Base-by-base conservation (phyloP, 2,113 vertebrate genomes). In the Pseudorectes ferrugineus region DNA sequence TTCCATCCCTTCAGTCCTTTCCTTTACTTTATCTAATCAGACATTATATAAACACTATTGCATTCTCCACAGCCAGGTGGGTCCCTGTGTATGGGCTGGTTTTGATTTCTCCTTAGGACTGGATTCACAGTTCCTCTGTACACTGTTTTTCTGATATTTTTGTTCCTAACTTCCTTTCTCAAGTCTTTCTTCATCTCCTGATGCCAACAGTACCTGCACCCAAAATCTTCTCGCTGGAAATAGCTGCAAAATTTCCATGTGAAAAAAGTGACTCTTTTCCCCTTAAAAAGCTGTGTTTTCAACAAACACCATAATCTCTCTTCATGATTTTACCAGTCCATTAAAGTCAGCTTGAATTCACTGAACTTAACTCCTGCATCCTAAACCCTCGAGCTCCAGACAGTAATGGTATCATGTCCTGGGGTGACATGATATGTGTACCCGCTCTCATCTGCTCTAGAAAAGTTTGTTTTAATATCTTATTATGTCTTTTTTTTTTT, bases 371-470 rank as follows among this genome's bases (percentile, higher is more conserved):
- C 28, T 38, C 45, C 38, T 45, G 33, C 11, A 8, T 33, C 28
- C 23, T 5, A 33, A 68, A 52, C 10, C 33, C 71, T 43, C 0
- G 1, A 80, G 51, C 26, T 58, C 5, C 23, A 81, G 23, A 7
- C 18, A 28, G 26, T 2, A 3, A 29, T 5, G 15, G 33, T 5
- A 13, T 25, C n/a, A n/a, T n/a, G n/a, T n/a, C n/a, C n/a, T n/a
- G n/a, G n/a, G n/a, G n/a, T n/a, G n/a, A n/a, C n/a, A n/a, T n/a
- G n/a, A n/a, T n/a, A n/a, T n/a, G n/a, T n/a, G n/a, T n/a, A n/a
- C n/a, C n/a, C n/a, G n/a, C n/a, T n/a, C n/a, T n/a, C n/a, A n/a
- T n/a, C n/a, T n/a, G n/a, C n/a, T n/a, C n/a, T n/a, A n/a, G n/a
- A n/a, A n/a, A n/a, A n/a, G n/a, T n/a, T n/a, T n/a, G n/a, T n/a